phyloP scores from a whole-genome alignment of 37 sponge, comb jelly and placozoan species.

The Halichondria panicea region DNA sequence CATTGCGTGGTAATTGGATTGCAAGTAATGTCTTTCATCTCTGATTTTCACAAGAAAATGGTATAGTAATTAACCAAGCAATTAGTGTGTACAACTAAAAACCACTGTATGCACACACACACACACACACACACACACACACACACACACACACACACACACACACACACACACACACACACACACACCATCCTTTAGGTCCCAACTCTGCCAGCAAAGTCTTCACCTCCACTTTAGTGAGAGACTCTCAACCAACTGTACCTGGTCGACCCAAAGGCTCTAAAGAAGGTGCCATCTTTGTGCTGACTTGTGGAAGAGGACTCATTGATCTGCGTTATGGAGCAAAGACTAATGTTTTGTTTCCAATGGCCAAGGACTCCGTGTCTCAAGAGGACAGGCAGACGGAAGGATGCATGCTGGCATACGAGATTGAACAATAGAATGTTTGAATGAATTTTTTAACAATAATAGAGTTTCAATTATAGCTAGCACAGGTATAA shows the following conservation, averaged over 20 bases:
- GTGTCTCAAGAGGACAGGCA: not conserved
- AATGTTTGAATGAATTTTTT: too few relatives aligned
- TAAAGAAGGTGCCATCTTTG: conserved; percentile 44
- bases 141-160: not conserved
- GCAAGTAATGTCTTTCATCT: too few relatives aligned
- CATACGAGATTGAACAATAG: conserved; percentile 45
- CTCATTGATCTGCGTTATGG: conserved; percentile 35
- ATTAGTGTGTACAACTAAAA: too few relatives aligned
- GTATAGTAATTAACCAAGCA: too few relatives aligned
- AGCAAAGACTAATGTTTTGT: not conserved
- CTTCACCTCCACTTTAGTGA: conserved; percentile 5
- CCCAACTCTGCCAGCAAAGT: not conserved
- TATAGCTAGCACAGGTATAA: too few relatives aligned
- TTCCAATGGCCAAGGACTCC: not conserved
- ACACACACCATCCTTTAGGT: not conserved
- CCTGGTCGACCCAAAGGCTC: not conserved
- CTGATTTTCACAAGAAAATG: too few relatives aligned
- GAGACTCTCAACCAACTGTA: not conserved
- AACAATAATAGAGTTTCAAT: too few relatives aligned
- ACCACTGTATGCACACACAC: too few relatives aligned
- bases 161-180: not conserved
- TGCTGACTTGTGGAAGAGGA: conserved; percentile 62
- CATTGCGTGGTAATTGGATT: too few relatives aligned
- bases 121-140: not conserved
- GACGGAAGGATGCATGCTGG: conserved; percentile 32